Base-by-base conservation (phyloP, 2,113 vertebrate genomes). In the Myodes glareolus region DNA sequence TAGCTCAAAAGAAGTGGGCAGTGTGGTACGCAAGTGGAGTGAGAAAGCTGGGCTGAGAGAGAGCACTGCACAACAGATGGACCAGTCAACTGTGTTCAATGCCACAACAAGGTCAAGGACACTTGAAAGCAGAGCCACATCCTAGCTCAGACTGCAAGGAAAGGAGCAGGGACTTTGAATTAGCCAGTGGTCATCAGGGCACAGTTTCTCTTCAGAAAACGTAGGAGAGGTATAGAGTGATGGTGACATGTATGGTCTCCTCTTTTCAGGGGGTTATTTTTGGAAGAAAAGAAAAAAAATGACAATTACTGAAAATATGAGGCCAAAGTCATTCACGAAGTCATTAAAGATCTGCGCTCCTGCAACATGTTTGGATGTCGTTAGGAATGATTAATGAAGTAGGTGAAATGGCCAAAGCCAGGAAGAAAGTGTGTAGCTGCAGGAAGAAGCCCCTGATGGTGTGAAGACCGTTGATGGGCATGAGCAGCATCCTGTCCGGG, bases 401-500 rank as follows among this genome's bases (percentile, higher is more conserved):
- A 10, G n/a, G n/a, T 67, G 45, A 58, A 55, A 87, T 47, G 67
- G 17, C 29, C 72, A 61, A 81, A 87, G 16, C 55, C 16, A 63
- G 21, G 3, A 36, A 80, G 21, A 87, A 50, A 50, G 42, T 21
- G 16, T 65, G 11, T 12, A 29, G 39, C 61, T 33, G 14, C 21
- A 55, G 31, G 65, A 29, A 52, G 55, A 88, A 45, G 11, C 39
- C 13, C 13, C 23, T 29, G 42, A 55, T 72, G 25, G 16, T 7
- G 42, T 61, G 0, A 55, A n/a, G 14, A 65, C 2, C 3, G 2
- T 5, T 31, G 10, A 23, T 23, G 3, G 17, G 17, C 10, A 29
- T 14, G 17, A 6, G 11, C 39, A 70, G 8, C 36, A 72, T 52
- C 85, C 84, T 31, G 68, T 7, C 4, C 36, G 50, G 86, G 36